A percentile compares a stretch with the other conserved stretches of the same genome.
phyloP scores from a whole-genome alignment of 1,140 invertebrate species.

The Pseudomyrmex concolor region DNA sequence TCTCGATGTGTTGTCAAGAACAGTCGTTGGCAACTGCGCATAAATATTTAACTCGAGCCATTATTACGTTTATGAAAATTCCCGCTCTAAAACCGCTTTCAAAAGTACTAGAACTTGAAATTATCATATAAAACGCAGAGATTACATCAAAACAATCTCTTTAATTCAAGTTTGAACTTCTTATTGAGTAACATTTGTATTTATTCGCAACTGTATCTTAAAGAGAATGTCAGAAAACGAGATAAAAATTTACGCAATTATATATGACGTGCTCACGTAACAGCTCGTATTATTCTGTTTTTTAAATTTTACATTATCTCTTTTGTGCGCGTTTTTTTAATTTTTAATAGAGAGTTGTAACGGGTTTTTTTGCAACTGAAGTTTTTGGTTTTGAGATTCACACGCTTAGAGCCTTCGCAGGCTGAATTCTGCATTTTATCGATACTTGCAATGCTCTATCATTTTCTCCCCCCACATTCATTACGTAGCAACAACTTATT shows the following conservation, averaged over 20 bases:
- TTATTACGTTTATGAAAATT: constrained; percentile 29
- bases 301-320: too few species aligned
- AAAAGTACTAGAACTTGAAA: constrained; percentile 1
- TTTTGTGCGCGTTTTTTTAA: too few species aligned
- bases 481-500: constrained; percentile 68
- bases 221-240: too few species aligned
- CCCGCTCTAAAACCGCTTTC: too few species aligned
- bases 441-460: too few species aligned
- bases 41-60: constrained; percentile 39
- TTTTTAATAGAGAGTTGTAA: too few species aligned
- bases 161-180: neutral
- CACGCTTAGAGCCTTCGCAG: too few species aligned
- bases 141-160: neutral
- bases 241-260: neutral
- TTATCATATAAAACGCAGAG: neutral
- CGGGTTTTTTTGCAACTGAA: too few species aligned
- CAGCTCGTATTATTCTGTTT: too few species aligned
- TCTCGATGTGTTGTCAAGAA: constrained; percentile 31
- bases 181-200: neutral
- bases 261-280: neutral
- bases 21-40: neutral
- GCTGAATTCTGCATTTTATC: too few species aligned
- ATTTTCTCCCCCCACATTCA: constrained; percentile 11
- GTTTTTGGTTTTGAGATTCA: too few species aligned
- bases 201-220: neutral